phyloP scores from a whole-genome alignment of 2,113 vertebrate species.

The Brachyhypopomus occidentalis region DNA sequence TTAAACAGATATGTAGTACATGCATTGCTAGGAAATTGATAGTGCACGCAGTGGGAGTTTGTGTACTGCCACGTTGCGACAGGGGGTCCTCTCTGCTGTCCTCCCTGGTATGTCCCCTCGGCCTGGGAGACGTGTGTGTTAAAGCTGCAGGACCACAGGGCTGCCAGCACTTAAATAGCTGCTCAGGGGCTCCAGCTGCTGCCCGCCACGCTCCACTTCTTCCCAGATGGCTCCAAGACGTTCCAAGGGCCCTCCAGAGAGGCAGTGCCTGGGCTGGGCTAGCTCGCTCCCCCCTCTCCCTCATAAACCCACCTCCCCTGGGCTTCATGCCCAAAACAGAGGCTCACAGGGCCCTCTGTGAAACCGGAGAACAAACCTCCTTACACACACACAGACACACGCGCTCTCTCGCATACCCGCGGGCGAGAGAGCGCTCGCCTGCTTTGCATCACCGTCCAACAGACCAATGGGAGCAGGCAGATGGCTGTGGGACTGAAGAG shows the following conservation, averaged over 20 bases:
- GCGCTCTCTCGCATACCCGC: slow-evolving; percentile 13
- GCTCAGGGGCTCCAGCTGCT: slow-evolving; percentile 78
- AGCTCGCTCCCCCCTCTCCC: slow-evolving; percentile 42
- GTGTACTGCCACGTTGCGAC: slow-evolving; percentile 38
- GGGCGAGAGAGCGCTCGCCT: slow-evolving; percentile 45
- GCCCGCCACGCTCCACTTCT: slow-evolving; percentile 77
- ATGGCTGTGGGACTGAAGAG: slow-evolving; percentile 66
- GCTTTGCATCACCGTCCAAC: slow-evolving; percentile 62
- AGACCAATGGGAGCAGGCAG: slow-evolving; percentile 70
- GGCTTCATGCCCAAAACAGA: slow-evolving; percentile 62
- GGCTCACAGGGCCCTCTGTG: slow-evolving; percentile 49
- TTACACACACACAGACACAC: slow-evolving; percentile 26
- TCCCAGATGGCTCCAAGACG: slow-evolving; percentile 78
- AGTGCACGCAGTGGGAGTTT: slow-evolving; percentile 8
- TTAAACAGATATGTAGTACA: too few species aligned
- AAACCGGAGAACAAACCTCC: slow-evolving; percentile 36
- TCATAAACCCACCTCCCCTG: slow-evolving; percentile 53
- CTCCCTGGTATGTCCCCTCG: slow-evolving; percentile 2
- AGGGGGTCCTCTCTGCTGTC: slow-evolving; percentile 41
- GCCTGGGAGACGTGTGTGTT: slow-evolving; percentile 68
- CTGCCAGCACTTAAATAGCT: slow-evolving; percentile 79
- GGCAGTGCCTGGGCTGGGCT: slow-evolving; percentile 66
- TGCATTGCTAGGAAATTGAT: too few species aligned
- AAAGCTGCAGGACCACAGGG: slow-evolving; percentile 50
- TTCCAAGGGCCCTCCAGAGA: slow-evolving; percentile 74